Conservation (phyloP, 2,113 vertebrate species). For the Rhinolophus sinicus region DNA sequence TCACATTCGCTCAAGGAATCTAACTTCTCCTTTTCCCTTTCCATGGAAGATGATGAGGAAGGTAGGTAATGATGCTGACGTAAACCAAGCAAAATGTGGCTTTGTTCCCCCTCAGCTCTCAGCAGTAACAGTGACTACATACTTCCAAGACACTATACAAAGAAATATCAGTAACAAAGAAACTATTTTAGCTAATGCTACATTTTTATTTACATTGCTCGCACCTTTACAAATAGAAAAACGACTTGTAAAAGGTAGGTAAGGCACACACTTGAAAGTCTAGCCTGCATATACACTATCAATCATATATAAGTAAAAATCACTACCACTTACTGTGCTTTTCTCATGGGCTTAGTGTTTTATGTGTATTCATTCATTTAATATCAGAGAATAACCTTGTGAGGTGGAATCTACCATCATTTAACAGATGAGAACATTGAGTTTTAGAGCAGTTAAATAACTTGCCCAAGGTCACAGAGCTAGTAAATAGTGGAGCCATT, state of each 20-base stretch:
- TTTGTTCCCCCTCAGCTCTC: background rate
- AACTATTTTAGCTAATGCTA: background rate
- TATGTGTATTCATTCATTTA: background rate
- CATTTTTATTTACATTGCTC: background rate
- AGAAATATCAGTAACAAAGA: background rate
- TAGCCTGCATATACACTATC: background rate
- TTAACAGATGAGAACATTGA: background rate
- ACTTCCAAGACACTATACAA: background rate
- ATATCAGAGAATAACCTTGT: background rate
- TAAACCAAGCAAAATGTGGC: constrained; percentile 26
- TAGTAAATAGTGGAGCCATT: background rate
- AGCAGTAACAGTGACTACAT: background rate
- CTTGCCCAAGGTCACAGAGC: background rate
- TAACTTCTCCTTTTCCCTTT: constrained; percentile 33
- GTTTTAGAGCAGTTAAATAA: background rate
- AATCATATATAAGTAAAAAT: background rate
- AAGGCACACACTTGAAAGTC: background rate
- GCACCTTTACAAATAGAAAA: background rate
- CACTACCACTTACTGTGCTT: background rate
- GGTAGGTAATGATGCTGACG: background rate
- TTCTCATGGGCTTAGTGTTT: background rate
- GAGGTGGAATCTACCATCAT: background rate
- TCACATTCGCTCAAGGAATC: constrained; percentile 29
- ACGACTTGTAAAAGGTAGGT: background rate
- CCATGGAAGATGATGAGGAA: background rate